phyloP scores from a whole-genome alignment of 2,113 vertebrate species.

The Oreochromis aureus region DNA sequence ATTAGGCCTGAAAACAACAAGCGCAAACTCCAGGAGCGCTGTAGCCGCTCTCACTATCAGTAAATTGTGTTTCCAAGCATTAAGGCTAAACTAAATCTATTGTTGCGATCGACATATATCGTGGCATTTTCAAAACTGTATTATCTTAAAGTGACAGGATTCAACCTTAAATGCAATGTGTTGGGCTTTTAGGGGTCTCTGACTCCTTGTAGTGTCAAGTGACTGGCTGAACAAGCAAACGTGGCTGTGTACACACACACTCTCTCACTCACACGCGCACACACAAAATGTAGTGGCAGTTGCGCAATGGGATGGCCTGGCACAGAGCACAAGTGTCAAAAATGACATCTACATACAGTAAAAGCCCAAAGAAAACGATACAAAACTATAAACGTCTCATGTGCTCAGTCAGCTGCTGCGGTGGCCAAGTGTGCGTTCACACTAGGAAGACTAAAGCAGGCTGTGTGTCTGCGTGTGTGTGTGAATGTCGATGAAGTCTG shows the following conservation, averaged over 20 bases:
- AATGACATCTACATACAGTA: not conserved
- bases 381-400: not conserved
- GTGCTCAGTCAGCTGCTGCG: slow-evolving; percentile 22
- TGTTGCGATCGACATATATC: not conserved
- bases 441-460: slow-evolving; percentile 54
- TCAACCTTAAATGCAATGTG: slow-evolving; percentile 8
- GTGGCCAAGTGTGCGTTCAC: slow-evolving; percentile 5
- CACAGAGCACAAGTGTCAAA: slow-evolving; percentile 11
- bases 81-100: not conserved
- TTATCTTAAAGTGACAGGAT: slow-evolving; percentile 6
- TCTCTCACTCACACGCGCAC: not conserved
- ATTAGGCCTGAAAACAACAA: not conserved
- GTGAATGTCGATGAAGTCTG: not conserved
- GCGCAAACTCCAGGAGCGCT: slow-evolving; percentile 9
- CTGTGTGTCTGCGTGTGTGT: not conserved
- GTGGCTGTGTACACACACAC: not conserved
- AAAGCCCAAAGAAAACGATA: not conserved
- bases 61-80: not conserved
- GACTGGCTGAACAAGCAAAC: slow-evolving; percentile 9
- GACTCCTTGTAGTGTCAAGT: slow-evolving; percentile 25
- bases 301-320: not conserved
- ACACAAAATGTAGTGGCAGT: not conserved
- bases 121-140: not conserved
- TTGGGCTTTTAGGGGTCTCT: not conserved
- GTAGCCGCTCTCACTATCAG: not conserved